Percentiles rank a stretch among this genome's conserved stretches.
These are phyloP conservation scores for Antheraea yamamai DNA, from an alignment of 2,888 invertebrate species.

Conservation along the genomic window DNA sequence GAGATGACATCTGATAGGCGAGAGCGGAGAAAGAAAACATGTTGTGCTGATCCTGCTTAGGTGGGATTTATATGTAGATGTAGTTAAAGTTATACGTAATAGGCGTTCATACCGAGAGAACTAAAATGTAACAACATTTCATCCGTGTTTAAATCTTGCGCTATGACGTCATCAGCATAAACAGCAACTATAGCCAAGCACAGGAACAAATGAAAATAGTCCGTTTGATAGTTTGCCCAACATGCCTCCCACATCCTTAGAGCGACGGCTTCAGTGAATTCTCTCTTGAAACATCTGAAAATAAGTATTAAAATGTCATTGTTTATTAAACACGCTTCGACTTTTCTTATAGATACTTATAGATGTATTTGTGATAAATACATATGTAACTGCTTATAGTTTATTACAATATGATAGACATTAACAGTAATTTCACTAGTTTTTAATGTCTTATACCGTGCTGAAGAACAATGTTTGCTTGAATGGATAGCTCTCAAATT, in stretches of 20 bases:
- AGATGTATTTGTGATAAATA: neutral
- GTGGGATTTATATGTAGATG: neutral
- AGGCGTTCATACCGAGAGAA: slow-evolving; percentile 84
- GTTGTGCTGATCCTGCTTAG: no score
- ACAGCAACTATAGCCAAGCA: slow-evolving; percentile 96
- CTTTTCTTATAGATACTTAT: no score
- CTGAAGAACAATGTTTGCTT: no score
- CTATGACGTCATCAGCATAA: slow-evolving; percentile 95
- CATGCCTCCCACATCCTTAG: slow-evolving; percentile 98
- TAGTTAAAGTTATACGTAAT: neutral
- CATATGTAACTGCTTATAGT: neutral
- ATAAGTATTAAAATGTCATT: neutral
- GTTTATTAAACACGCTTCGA: neutral
- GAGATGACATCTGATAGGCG: no score
- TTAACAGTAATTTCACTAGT: no score
- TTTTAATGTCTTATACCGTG: no score
- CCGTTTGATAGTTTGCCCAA: slow-evolving; percentile 98
- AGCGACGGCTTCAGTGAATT: slow-evolving; percentile 94
- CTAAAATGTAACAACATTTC: slow-evolving; percentile 98
- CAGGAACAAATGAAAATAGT: slow-evolving; percentile 97
- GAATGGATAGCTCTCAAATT: no score
- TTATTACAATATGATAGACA: no score
- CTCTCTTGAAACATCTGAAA: slow-evolving; percentile 93
- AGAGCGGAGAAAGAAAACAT: no score
- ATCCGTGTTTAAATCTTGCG: slow-evolving; percentile 95